Evolutionary conservation across 2,113 vertebrate species (phyloP).

Genomic region (Hyperopisus bebe): DNA sequence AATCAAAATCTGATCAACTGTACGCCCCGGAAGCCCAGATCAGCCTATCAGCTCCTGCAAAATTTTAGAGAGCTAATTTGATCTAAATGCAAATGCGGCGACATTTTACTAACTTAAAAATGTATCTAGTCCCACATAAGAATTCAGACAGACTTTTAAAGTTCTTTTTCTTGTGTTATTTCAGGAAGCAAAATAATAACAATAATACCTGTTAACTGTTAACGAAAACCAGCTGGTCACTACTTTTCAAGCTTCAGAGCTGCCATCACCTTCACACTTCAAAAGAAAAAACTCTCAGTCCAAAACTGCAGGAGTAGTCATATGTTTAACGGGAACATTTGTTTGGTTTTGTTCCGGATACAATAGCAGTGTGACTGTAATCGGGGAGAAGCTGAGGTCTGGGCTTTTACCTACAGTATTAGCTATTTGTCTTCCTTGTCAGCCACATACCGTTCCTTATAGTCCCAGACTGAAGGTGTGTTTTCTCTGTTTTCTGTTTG

Average conservation of each 20-base stretch:
- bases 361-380: not conserved
- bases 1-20: not conserved
- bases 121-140: not conserved
- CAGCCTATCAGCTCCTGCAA: not conserved
- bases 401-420: not conserved
- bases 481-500: not conserved
- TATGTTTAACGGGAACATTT: not conserved
- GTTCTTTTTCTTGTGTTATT: not conserved
- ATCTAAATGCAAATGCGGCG: not conserved
- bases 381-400: not conserved
- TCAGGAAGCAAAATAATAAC: not conserved
- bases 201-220: not conserved
- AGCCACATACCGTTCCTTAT: not conserved
- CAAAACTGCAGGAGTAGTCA: not conserved
- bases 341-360: not conserved
- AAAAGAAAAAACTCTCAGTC: not conserved
- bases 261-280: not conserved
- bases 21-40: not conserved
- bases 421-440: not conserved
- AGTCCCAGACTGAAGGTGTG: not conserved
- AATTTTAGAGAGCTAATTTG: not conserved
- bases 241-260: not conserved
- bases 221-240: not conserved
- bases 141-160: not conserved
- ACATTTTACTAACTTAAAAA: not conserved